Evolutionary conservation across 1,140 invertebrate species (phyloP).

Genomic region (Ceratina japonica): DNA sequence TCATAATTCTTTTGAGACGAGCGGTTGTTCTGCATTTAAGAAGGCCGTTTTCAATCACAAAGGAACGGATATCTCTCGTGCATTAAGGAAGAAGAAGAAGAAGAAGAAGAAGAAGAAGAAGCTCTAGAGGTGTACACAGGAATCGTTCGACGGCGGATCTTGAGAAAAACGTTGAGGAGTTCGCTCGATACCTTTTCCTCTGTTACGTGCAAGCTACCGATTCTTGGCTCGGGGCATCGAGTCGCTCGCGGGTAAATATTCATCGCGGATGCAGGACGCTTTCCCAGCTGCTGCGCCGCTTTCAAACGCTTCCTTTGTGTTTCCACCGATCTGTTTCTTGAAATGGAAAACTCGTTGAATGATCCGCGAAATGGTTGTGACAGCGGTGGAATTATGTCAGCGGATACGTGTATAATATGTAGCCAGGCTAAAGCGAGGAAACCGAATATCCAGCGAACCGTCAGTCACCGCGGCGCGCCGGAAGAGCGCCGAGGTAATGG

Average conservation of each 20-base stretch:
- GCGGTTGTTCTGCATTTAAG: constrained; percentile 18
- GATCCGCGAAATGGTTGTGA: neutral
- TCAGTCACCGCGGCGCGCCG: neutral
- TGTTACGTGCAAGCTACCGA: neutral
- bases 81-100: constrained; percentile 4
- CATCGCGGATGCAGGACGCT: constrained; percentile 3
- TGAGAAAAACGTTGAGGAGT: constrained; percentile 6
- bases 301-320: constrained; percentile 4
- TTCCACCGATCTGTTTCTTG: constrained; percentile 11
- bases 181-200: neutral
- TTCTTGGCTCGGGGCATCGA: constrained; percentile 9
- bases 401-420: neutral
- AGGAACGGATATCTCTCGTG: constrained; percentile 22
- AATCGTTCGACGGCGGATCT: neutral
- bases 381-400: neutral
- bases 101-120: too few relatives aligned
- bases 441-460: neutral
- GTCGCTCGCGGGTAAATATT: constrained; percentile 23
- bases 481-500: neutral
- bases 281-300: too few relatives aligned
- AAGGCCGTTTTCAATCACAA: neutral
- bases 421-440: too few relatives aligned
- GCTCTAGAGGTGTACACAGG: neutral
- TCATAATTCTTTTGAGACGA: neutral
- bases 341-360: constrained; percentile 10